phyloP scores from a whole-genome alignment of 2,113 vertebrate genomes.

The Coreoperca whiteheadi region DNA sequence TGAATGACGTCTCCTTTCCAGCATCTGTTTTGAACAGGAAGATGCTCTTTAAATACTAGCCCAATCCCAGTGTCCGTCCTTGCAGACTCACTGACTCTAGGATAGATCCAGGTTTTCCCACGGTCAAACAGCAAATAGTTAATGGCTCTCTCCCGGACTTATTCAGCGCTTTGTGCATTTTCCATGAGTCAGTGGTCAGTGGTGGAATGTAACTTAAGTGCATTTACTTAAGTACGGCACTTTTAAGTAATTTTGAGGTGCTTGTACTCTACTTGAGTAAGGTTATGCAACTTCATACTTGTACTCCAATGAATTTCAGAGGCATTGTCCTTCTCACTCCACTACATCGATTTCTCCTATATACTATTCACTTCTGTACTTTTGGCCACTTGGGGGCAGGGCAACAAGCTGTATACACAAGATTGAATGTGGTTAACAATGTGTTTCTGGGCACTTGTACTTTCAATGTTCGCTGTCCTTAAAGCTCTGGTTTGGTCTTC shows the following conservation, averaged over 20 bases:
- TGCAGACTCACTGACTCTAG: constrained; percentile 22
- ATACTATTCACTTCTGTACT: too few species aligned
- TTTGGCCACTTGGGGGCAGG: too few species aligned
- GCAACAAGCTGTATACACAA: too few species aligned
- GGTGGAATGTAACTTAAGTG: not conserved
- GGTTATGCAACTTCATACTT: not conserved
- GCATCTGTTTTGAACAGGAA: not conserved
- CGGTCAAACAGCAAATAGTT: not conserved
- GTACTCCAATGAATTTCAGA: not conserved
- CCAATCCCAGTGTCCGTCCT: not conserved
- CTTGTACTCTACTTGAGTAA: too few species aligned
- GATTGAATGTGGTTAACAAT: too few species aligned
- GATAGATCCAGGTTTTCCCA: constrained; percentile 13
- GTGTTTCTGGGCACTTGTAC: not conserved
- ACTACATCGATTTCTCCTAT: too few species aligned
- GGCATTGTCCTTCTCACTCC: too few species aligned
- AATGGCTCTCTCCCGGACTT: not conserved
- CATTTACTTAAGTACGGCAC: not conserved
- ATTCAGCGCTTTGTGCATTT: not conserved
- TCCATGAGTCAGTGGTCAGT: not conserved
- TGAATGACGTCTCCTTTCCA: not conserved
- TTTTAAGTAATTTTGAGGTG: not conserved
- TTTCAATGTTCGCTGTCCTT: too few species aligned
- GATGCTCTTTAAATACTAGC: constrained; percentile 1
- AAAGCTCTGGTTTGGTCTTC: too few species aligned